These are phyloP conservation scores for Chascanopsetta lugubris DNA, from an alignment of 2,113 vertebrate genomes.

Conservation along the genomic window DNA sequence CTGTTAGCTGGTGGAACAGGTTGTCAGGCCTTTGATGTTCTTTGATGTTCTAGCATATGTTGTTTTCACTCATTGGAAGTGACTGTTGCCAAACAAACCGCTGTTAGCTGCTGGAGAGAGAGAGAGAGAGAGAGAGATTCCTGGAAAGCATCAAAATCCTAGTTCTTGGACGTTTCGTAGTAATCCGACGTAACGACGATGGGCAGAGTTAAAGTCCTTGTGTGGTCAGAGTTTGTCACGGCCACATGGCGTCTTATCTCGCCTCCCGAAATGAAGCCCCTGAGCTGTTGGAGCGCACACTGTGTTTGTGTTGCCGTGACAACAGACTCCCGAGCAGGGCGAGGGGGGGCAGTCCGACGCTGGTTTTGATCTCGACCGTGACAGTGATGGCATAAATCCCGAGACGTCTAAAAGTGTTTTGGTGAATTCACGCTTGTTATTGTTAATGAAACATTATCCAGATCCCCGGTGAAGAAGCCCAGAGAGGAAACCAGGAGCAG, in stretches of 20 bases:
- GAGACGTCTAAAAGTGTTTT: conserved; percentile 55
- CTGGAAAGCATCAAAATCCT: no score
- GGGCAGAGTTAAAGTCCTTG: not conserved
- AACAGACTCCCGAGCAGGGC: conserved; percentile 23
- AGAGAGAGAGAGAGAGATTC: no score
- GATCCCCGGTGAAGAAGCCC: conserved; percentile 46
- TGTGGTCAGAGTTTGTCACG: conserved; percentile 34
- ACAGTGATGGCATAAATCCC: conserved; percentile 53
- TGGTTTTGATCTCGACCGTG: conserved; percentile 43
- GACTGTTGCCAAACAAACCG: not conserved
- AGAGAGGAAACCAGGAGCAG: conserved; percentile 55
- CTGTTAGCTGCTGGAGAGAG: no score
- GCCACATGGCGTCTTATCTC: conserved; percentile 50
- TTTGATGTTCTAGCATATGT: not conserved
- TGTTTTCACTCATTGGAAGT: not conserved
- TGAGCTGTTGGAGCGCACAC: conserved; percentile 25
- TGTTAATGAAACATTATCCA: conserved; percentile 65
- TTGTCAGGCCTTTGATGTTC: not conserved
- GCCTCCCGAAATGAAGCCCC: conserved; percentile 22
- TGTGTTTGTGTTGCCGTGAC: conserved; percentile 59
- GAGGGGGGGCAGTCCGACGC: conserved; percentile 26
- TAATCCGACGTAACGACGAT: not conserved
- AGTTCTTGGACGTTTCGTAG: no score
- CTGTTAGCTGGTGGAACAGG: conserved; percentile 7
- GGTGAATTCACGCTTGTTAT: conserved; percentile 52